Percentiles rank a stretch among this genome's conserved stretches.
phyloP scores from a whole-genome alignment of 1,140 invertebrate genomes.

The Dinoponera quadriceps region DNA sequence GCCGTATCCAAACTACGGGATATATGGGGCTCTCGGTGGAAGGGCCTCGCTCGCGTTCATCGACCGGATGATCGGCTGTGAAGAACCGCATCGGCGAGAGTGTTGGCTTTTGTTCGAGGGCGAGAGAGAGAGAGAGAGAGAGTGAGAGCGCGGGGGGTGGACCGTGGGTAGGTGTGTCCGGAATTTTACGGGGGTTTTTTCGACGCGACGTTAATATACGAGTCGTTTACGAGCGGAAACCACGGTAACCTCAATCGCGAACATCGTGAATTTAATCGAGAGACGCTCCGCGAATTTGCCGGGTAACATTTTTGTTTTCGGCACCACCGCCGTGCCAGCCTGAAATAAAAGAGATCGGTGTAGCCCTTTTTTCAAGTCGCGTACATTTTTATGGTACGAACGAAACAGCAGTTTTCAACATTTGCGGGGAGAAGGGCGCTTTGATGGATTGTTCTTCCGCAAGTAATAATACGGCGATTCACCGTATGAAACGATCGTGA shows the following conservation, averaged over 20 bases:
- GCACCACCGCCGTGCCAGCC: too few species aligned
- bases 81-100: background rate
- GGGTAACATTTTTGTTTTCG: background rate
- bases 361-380: too few species aligned
- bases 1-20: background rate
- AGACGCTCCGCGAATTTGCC: background rate
- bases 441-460: background rate
- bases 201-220: background rate
- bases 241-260: background rate
- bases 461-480: background rate
- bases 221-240: constrained; percentile 24
- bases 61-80: constrained; percentile 31
- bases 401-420: background rate
- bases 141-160: too few species aligned
- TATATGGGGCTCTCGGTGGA: background rate
- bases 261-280: background rate
- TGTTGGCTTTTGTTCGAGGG: too few species aligned
- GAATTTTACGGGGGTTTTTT: constrained; percentile 6
- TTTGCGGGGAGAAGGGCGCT: background rate
- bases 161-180: background rate
- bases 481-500: background rate
- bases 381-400: too few species aligned
- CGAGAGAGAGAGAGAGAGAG: too few species aligned
- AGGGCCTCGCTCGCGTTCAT: background rate
- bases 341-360: too few species aligned